Base-by-base conservation (phyloP, 2,113 vertebrate genomes). In the Limanda limanda region DNA sequence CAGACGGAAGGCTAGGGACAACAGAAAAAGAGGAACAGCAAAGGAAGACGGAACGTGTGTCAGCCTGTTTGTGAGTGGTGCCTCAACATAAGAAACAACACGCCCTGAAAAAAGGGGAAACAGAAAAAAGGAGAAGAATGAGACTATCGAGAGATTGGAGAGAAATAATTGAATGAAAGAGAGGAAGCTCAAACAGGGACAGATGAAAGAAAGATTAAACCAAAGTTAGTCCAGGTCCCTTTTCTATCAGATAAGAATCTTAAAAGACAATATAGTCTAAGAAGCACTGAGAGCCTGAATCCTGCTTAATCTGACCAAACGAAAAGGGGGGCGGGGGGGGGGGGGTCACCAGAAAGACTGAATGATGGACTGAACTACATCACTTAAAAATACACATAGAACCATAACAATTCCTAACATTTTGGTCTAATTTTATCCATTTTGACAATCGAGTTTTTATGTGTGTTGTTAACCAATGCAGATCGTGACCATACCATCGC, bases 141-240 rank as follows among this genome's bases (percentile, higher is more conserved):
- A 55, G 18, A 55, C 35, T 63, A 81, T 63, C 20, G 8, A 74
- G 42, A 72, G 80, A 88, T 81, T 51, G 59, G 48, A 81, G 24
- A 70, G 64, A 85, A 81, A 56, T 61, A 86, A 70, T 8, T 56
- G 56, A 21, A 40, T 56, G 35, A 79, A 81, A 79, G 78, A 83
- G 72, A 81, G 40, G 60, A 68, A 68, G 63, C 31, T 88, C 77
- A 82, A 86, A 80, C 73, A 69, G 76, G 69, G 37, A 52, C 66
- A 78, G 84, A 85, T 76, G 61, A 79, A 78, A 74, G 42, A 78
- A 82, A 89, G 68, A 69, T 82, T 62, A 79, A 58, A 67, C 31
- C 59, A 42, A 68, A 68, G 71, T 74, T 51, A 66, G 23, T 25
- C 57, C 76, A 27, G 56, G 47, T 59, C 35, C 60, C 51, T 66